Evolutionary conservation across 1,140 invertebrate genomes (phyloP).

Genomic region (Scaptomyza pallida): DNA sequence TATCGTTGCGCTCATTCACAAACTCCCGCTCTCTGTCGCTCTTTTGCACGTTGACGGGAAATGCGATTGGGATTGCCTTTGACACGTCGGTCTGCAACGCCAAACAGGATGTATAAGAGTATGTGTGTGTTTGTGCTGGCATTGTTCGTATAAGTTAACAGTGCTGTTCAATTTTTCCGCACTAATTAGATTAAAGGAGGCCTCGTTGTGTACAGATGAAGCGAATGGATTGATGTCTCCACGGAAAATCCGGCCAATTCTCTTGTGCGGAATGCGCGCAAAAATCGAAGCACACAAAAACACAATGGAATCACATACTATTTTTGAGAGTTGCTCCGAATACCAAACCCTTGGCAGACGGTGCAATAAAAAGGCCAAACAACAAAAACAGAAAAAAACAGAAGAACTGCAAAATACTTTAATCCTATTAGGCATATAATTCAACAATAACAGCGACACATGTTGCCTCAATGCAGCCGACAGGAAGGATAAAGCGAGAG

Average conservation of each 20-base stretch:
- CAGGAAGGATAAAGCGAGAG: conserved; percentile 76
- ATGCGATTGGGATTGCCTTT: conserved; percentile 49
- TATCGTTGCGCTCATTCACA: conserved; percentile 40
- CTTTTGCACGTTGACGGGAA: conserved; percentile 29
- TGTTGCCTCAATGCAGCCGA: conserved; percentile 69
- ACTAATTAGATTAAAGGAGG: conserved; percentile 79
- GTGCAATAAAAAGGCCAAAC: conserved; percentile 65
- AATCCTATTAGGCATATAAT: conserved; percentile 80
- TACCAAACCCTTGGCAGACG: conserved; percentile 60
- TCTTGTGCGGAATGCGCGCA: conserved; percentile 31
- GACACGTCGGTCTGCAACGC: conserved; percentile 42
- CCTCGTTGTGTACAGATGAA: conserved; percentile 38
- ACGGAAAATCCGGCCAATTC: conserved; percentile 32
- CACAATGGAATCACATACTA: conserved; percentile 36
- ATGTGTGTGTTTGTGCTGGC: conserved; percentile 26
- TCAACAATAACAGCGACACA: conserved; percentile 78
- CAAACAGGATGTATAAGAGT: conserved; percentile 33
- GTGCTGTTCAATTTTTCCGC: conserved; percentile 74
- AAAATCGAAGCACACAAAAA: conserved; percentile 18
- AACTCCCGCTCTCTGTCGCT: background rate
- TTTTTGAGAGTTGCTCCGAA: conserved; percentile 55
- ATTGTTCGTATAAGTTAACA: conserved; percentile 70
- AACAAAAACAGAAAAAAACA: conserved; percentile 62
- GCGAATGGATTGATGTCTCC: conserved; percentile 42
- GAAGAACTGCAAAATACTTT: conserved; percentile 79